Conservation (phyloP, 1,140 invertebrate genomes). For the Pseudobourletiella spinata region DNA sequence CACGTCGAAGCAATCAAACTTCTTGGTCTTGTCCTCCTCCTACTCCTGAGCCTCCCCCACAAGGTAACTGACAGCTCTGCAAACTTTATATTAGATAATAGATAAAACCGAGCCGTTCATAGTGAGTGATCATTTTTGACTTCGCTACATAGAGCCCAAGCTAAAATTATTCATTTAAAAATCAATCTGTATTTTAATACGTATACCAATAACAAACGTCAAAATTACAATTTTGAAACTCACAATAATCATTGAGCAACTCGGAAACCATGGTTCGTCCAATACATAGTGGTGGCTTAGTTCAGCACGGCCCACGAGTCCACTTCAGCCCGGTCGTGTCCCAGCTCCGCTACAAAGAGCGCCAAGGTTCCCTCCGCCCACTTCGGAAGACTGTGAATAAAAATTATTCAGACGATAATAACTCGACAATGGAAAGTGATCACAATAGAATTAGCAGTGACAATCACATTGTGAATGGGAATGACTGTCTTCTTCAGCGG, state of each 20-base stretch:
- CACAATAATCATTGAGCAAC: too few species aligned
- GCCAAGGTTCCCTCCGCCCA: neutral
- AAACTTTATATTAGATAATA: neutral
- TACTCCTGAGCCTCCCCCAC: neutral
- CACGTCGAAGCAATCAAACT: neutral
- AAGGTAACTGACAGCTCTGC: neutral
- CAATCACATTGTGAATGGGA: neutral
- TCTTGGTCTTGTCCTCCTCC: too few species aligned
- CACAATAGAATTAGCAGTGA: too few species aligned
- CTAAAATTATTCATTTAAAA: too few species aligned
- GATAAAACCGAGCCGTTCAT: neutral
- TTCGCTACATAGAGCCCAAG: neutral
- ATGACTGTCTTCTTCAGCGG: too few species aligned
- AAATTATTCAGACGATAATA: too few species aligned
- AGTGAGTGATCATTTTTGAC: neutral
- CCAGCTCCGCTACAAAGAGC: constrained; percentile 16
- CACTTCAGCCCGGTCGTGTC: constrained; percentile 28
- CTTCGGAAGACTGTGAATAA: neutral
- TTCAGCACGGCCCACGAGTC: constrained; percentile 7
- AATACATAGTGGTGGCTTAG: neutral
- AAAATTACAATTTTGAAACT: too few species aligned
- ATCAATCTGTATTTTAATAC: too few species aligned
- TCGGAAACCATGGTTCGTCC: constrained; percentile 14
- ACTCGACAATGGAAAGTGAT: neutral
- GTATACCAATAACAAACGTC: too few species aligned